Evolutionary conservation across 1,140 invertebrate species (phyloP).

Genomic region (Heliconius congener): DNA sequence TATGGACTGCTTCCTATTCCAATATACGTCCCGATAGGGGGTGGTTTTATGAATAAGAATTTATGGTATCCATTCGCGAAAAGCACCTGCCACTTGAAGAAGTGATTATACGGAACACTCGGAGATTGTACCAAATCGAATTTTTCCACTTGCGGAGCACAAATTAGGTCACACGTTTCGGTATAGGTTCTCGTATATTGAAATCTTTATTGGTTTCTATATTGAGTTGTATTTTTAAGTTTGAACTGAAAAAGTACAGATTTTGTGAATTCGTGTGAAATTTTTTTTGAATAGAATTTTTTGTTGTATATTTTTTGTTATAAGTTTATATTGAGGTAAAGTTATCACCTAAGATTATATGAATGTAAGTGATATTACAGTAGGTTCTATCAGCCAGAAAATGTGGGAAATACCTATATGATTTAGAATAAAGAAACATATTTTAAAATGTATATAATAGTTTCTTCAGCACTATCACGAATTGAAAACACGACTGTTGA

Average conservation of each 20-base stretch:
- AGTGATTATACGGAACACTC: constrained; percentile 30
- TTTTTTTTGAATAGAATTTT: too few species aligned
- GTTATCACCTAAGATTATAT: too few species aligned
- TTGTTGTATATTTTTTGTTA: too few species aligned
- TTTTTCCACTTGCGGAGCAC: constrained; percentile 27
- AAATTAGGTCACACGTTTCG: constrained; percentile 31
- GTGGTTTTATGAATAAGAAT: constrained; percentile 46
- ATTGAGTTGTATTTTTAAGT: constrained; percentile 17
- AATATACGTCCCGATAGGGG: constrained; percentile 20
- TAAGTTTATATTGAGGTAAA: too few species aligned
- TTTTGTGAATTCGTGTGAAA: background rate
- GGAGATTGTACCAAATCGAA: constrained; percentile 28
- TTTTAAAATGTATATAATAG: too few species aligned
- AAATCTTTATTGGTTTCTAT: constrained; percentile 25
- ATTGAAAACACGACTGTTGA: too few species aligned
- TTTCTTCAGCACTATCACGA: too few species aligned
- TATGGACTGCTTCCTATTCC: background rate
- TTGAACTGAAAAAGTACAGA: background rate
- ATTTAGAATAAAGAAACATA: too few species aligned
- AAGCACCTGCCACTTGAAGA: constrained; percentile 48
- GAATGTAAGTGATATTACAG: too few species aligned
- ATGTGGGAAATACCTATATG: too few species aligned
- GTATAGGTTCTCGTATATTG: constrained; percentile 16
- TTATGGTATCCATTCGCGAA: constrained; percentile 44
- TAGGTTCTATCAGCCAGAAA: too few species aligned